Evolutionary conservation across 2,888 invertebrate species (phyloP), one percentile per base, ranked within the genome.

Genomic region (Eumacrocentrus americanus): DNA sequence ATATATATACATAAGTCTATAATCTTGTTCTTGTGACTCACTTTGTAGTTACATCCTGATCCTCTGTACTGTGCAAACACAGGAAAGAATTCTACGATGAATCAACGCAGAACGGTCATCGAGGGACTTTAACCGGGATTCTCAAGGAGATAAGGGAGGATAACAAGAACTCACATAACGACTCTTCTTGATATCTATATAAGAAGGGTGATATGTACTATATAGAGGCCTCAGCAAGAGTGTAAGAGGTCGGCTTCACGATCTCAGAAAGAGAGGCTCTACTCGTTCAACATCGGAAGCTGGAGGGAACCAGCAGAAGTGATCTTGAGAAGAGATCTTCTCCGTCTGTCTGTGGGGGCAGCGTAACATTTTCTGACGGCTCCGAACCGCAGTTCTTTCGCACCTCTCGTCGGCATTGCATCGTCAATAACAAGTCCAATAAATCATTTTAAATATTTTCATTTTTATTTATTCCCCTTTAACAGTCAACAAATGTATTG

Each of bases 341-440:
- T 52, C 52, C 38, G 52, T 52, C 52, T 38, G 29, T 11, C 12
- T 20, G 22, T n/a, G 12, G 40, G 4, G 25, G 3, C 18, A 11
- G 25, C 42, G 42, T 22, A 42, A 38, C 25, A 25, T 53, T 25
- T 29, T 22, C 18, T 23, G 23, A 46, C 46, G 14, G 25, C 12
- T 23, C 40, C 9, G 5, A 29, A 9, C 29, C 14, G 40, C 51
- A 62, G 22, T 44, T 62, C 42, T 61, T 51, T 58, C 23, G 22
- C 35, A 59, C 22, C 59, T 53, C 53, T 40, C 29, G n/a, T 53
- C 14, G 42, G 12, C 23, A 53, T 53, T 14, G 25, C 23, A 14
- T 40, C 23, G 12, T 42, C 20, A 34, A 5, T 18, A 12, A 29
- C n/a, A n/a, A n/a, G n/a, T n/a, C n/a, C n/a, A n/a, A n/a, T n/a